Percentiles rank a stretch among this genome's conserved stretches.
Evolutionary conservation across 2,797 vertebrate genomes (phyloP).

Genomic region (Remorina albescens): DNA sequence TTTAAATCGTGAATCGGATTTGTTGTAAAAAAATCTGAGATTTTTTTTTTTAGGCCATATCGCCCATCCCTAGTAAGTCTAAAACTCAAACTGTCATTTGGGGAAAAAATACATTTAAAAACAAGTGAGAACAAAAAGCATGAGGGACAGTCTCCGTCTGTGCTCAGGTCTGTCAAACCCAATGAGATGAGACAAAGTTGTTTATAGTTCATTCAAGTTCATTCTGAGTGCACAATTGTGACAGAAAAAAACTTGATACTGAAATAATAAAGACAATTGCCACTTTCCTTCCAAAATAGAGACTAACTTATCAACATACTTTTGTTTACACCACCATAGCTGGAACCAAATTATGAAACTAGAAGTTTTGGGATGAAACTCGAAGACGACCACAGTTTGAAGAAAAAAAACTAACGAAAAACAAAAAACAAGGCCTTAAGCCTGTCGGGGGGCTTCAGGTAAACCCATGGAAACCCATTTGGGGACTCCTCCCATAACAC

Average conservation of each 20-base stretch:
- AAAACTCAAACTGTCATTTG: neutral
- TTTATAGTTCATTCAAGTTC: conserved; percentile 27
- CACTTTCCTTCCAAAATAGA: neutral
- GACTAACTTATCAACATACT: neutral
- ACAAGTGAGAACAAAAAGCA: neutral
- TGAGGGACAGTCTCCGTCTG: neutral
- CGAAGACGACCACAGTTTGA: neutral
- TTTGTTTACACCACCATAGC: no score
- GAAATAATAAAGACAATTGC: neutral
- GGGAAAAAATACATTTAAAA: neutral
- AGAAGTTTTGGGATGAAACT: no score
- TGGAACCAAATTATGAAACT: neutral
- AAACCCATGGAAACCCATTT: no score
- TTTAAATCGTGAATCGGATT: no score
- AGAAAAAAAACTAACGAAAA: no score
- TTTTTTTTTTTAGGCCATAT: no score
- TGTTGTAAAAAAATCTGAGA: no score
- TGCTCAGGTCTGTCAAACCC: conserved; percentile 6
- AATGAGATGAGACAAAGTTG: conserved; percentile 19
- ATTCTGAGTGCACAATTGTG: conserved; percentile 14
- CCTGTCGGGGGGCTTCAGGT: no score
- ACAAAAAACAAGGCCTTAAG: no score
- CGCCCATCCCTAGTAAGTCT: no score
- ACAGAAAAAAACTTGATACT: conserved; percentile 6
- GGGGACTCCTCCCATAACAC: no score